These are phyloP conservation scores for Salvelinus namaycush DNA, from an alignment of 2,113 vertebrate genomes.

Conservation along the genomic window DNA sequence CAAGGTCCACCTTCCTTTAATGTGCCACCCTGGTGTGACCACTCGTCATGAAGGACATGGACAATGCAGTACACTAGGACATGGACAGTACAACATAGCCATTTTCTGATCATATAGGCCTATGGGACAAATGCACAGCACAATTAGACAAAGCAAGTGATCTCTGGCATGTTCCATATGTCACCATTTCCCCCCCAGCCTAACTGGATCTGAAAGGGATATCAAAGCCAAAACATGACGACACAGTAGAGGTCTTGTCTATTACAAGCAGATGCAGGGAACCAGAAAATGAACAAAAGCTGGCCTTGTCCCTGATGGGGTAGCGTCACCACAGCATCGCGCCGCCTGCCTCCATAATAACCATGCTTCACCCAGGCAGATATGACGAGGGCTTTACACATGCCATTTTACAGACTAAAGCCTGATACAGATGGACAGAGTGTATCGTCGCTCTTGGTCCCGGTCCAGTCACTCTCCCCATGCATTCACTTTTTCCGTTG, in stretches of 20 bases:
- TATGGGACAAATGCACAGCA: too few relatives aligned
- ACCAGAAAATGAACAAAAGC: constrained; percentile 54
- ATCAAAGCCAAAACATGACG: constrained; percentile 33
- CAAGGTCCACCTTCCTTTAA: background rate
- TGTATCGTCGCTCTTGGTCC: constrained; percentile 32
- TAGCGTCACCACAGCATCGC: too few relatives aligned
- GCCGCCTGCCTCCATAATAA: too few relatives aligned
- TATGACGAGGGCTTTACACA: background rate
- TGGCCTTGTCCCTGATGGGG: constrained; percentile 31
- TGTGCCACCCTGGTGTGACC: background rate
- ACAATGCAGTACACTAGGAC: too few relatives aligned
- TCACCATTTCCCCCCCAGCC: background rate
- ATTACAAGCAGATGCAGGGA: constrained; percentile 41
- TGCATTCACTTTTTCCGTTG: constrained; percentile 41
- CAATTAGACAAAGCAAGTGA: too few relatives aligned
- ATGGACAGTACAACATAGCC: too few relatives aligned
- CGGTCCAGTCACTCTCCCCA: constrained; percentile 17
- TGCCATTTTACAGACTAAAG: constrained; percentile 9
- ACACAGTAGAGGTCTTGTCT: constrained; percentile 53
- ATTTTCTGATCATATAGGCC: too few relatives aligned
- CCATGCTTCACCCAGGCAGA: too few relatives aligned
- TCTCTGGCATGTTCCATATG: background rate
- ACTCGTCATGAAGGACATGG: background rate
- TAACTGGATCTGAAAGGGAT: background rate
- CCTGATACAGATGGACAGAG: constrained; percentile 30